Base-by-base conservation (phyloP, 2,888 invertebrate genomes). In the Tetrapedia diversipes region DNA sequence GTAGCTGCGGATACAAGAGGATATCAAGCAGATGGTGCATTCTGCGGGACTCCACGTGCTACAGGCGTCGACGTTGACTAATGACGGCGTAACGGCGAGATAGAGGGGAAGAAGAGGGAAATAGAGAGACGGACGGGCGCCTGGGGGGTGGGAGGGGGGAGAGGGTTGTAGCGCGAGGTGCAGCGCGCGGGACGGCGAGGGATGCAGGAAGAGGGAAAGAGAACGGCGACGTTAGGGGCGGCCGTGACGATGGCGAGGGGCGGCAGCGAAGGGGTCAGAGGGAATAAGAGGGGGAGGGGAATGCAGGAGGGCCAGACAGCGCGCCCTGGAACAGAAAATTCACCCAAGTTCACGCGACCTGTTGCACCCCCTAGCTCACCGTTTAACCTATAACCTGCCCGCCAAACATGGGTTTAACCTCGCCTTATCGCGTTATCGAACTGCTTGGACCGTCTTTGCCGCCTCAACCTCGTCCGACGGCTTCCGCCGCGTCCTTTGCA, bases 311-410 rank as follows among this genome's bases (percentile, higher is more conserved):
- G 90, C 87, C 86, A 88, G 89, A 89, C 90, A 87, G 90, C 89
- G 88, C 88, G 87, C 86, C 88, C 89, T 89, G 89, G 87, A 91
- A 90, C 89, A 90, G 91, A 91, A 91, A 91, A 91, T 91, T 91
- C 90, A 89, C 89, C 91, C 91, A 91, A 91, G 90, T 90, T 91
- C 91, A 91, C 91, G 91, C 91, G 91, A 91, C 91, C 91, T 91
- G 91, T 91, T 91, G 91, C 91, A 91, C 91, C 90, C 90, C 91
- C 89, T 91, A 89, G 90, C 89, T 90, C 90, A 89, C 88, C 91
- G 90, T 91, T 91, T 91, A 91, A 91, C 91, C 91, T 91, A 91
- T 90, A 91, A 91, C 91, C 91, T 91, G 89, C 90, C 90, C 90
- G 88, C 90, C 91, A 91, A 91, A 91, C 91, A 91, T 89, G 89